These are phyloP conservation scores for Mylabris phalerata DNA, from an alignment of 1,140 invertebrate genomes.

Conservation along the genomic window DNA sequence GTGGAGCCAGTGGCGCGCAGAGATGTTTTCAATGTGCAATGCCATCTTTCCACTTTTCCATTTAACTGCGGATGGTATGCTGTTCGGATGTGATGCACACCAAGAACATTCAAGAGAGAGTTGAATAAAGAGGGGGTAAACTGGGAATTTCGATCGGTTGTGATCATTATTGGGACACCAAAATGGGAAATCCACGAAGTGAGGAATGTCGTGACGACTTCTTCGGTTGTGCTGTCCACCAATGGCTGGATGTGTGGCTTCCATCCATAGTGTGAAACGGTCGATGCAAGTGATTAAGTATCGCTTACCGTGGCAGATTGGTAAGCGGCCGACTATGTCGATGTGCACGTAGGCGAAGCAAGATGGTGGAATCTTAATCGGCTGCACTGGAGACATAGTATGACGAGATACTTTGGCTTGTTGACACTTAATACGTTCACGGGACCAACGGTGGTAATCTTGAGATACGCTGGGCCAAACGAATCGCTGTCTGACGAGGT, in stretches of 20 bases:
- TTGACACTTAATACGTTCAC: constrained; percentile 4
- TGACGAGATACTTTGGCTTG: constrained; percentile 20
- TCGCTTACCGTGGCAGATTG: constrained; percentile 6
- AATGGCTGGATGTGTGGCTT: neutral
- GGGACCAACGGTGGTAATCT: neutral
- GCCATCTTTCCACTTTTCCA: constrained; percentile 35
- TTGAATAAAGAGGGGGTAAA: constrained; percentile 38
- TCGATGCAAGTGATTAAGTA: constrained; percentile 29
- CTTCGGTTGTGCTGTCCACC: neutral
- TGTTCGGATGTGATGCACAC: constrained; percentile 28
- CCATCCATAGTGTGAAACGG: neutral
- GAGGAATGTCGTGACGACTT: neutral
- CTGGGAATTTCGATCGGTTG: constrained; percentile 38
- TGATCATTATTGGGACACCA: constrained; percentile 30
- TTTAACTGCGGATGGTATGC: constrained; percentile 38
- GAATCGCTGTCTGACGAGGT: neutral
- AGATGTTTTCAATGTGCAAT: constrained; percentile 37
- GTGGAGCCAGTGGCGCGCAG: no score
- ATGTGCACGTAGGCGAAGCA: no score
- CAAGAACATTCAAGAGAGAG: constrained; percentile 22
- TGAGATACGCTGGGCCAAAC: no score
- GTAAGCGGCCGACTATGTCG: neutral
- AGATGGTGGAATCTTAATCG: no score
- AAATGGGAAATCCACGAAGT: constrained; percentile 28
- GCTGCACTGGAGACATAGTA: no score